phyloP scores from a whole-genome alignment of 2,113 vertebrate genomes.

The Chionomys nivalis region DNA sequence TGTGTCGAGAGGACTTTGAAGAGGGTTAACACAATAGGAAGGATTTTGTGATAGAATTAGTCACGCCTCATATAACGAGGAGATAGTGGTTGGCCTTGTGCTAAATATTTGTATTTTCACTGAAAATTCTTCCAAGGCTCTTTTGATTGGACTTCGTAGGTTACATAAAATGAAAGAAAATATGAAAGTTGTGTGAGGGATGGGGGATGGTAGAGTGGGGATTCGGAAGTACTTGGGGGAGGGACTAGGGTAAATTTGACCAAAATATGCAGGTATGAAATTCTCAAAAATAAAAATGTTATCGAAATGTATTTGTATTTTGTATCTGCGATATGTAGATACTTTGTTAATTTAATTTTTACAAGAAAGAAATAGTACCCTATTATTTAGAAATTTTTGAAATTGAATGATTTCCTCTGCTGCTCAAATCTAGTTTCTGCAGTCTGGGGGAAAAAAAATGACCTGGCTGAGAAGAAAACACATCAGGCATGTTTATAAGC shows the following conservation, averaged over 20 bases:
- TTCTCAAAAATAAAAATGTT: background rate
- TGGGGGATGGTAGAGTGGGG: background rate
- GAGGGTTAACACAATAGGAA: background rate
- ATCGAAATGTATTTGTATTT: background rate
- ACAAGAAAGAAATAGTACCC: background rate
- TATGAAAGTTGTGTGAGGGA: background rate
- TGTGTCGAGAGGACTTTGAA: background rate
- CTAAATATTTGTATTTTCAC: background rate
- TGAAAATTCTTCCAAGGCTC: conserved; percentile 1
- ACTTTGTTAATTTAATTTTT: conserved; percentile 6
- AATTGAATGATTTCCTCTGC: background rate
- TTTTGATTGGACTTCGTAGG: background rate
- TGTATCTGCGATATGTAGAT: background rate
- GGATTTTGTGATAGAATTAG: background rate
- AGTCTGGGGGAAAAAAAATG: background rate
- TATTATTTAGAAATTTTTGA: conserved; percentile 36
- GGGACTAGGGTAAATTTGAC: background rate
- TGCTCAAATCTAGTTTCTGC: conserved; percentile 25
- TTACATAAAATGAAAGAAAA: background rate
- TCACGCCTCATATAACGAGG: background rate
- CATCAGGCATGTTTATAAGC: background rate
- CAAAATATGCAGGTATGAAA: background rate
- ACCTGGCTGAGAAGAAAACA: background rate
- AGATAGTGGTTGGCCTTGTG: background rate
- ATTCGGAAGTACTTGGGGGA: background rate